Evolutionary conservation across 2,888 invertebrate genomes (phyloP), one percentile per base, ranked within the genome.

Genomic region (Sicus ferrugineus): DNA sequence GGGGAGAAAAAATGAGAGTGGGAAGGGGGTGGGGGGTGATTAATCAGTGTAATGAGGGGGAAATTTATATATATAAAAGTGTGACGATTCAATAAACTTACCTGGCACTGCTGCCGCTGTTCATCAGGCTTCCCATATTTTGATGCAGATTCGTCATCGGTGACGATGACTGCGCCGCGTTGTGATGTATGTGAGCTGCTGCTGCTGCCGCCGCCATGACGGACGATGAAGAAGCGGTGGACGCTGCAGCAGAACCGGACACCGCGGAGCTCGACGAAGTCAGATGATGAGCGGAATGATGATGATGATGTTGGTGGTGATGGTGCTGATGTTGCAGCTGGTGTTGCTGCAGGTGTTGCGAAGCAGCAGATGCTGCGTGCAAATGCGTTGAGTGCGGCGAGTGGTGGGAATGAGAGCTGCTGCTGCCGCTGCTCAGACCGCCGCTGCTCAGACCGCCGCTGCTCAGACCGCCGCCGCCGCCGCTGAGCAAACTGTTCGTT

Each of bases 111-210:
- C 81, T 84, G 70, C 84, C 85, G 69, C 82, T 83, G 77, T 85
- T 85, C 85, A 85, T 85, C 31, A 85, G 78, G 62, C 82, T 83
- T 67, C 85, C 85, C 84, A 85, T 84, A 46, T 85, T 85, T 73
- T 85, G 85, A 73, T 85, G 85, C 69, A 85, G 77, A 77, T 85
- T 84, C 73, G 84, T 83, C 77, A 85, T 84, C 75, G 85, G 81
- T 74, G 85, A 83, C 23, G 84, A 77, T 76, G 84, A 81, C 46
- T 84, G 79, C 61, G 79, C 83, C 76, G 82, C 83, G 74, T 83
- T 84, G 70, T 83, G 74, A 72, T 83, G 83, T 26, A 80, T 81
- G 19, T 83, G 79, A 19, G 83, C 80, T 65, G 82, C 82, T 66
- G 82, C 82, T 46, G 82, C 80, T 82, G 82, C 78, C 66, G 80